Conservation (phyloP, 2,888 invertebrate species). For the Quadroppia sp. region DNA sequence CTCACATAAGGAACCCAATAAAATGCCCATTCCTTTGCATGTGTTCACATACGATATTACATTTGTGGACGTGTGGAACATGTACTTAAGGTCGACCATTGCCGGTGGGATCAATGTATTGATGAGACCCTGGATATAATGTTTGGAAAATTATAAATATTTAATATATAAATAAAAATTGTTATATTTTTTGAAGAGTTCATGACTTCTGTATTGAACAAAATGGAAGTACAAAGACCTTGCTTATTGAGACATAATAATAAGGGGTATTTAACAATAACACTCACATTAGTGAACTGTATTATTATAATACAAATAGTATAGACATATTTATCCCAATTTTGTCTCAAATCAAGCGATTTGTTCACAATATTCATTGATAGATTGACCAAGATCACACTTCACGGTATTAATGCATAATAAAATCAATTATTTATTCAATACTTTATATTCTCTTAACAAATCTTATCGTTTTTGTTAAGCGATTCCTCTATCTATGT, state of each 20-base stretch:
- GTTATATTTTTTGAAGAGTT: no score
- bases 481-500: no score
- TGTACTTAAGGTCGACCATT: background rate
- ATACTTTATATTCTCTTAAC: no score
- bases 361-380: background rate
- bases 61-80: background rate
- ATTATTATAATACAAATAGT: background rate
- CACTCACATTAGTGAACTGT: background rate
- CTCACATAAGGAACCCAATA: background rate
- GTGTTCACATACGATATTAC: background rate
- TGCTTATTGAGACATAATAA: no score
- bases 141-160: no score
- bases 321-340: background rate
- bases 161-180: no score
- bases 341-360: background rate
- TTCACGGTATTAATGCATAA: background rate
- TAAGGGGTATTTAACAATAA: no score
- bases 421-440: no score
- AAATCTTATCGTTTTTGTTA: no score
- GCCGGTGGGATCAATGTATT: background rate
- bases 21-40: background rate
- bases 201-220: no score
- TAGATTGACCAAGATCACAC: background rate
- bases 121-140: background rate
- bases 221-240: no score